Percentiles rank a stretch among this genome's conserved stretches.
phyloP scores from a whole-genome alignment of 2,113 vertebrate species.

The Cyprinodon tularosa region DNA sequence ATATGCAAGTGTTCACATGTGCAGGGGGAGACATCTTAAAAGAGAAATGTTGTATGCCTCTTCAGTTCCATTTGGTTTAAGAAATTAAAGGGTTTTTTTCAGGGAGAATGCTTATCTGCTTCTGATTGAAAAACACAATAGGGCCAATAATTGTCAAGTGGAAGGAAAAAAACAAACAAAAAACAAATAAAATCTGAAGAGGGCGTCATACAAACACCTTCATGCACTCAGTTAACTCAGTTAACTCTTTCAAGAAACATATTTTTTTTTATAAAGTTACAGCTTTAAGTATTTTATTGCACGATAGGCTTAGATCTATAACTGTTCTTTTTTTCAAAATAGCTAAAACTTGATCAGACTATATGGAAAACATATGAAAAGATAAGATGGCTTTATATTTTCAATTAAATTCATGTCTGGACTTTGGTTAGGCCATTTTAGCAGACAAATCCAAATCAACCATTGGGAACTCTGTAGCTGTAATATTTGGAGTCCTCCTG shows the following conservation, averaged over 20 bases:
- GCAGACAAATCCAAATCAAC: not conserved
- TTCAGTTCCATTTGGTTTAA: conserved; percentile 25
- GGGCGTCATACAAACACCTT: no score
- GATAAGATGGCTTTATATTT: not conserved
- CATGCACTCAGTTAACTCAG: no score
- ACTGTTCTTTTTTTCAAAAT: not conserved
- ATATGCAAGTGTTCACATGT: conserved; percentile 11
- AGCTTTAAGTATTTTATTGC: not conserved
- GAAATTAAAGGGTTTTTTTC: conserved; percentile 41
- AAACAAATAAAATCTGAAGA: not conserved
- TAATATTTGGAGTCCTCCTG: not conserved
- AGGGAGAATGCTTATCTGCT: not conserved
- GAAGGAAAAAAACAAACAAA: not conserved
- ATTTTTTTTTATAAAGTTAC: not conserved
- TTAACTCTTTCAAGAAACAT: not conserved
- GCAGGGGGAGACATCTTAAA: conserved; percentile 38
- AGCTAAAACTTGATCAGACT: not conserved
- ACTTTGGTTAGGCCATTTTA: not conserved
- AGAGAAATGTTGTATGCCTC: conserved; percentile 56
- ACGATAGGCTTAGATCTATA: not conserved
- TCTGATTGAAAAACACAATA: not conserved
- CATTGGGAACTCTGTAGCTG: not conserved
- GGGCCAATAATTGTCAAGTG: not conserved
- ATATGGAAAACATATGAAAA: not conserved
- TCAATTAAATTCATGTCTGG: not conserved